phyloP scores from a whole-genome alignment of 64 coral and sea anemone species.

The Montipora foliosa region DNA sequence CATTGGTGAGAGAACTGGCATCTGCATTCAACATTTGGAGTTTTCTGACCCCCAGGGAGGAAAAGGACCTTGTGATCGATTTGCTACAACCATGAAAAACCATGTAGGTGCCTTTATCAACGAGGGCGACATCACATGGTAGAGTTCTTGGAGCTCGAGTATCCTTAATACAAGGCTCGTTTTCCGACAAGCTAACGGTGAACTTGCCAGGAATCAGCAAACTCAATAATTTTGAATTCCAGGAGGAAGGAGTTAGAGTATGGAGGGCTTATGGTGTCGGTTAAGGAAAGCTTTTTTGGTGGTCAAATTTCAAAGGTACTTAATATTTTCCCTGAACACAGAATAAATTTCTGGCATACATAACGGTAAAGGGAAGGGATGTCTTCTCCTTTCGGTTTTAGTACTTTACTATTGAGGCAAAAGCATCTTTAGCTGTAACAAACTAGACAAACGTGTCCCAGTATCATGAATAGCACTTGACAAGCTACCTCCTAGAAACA shows the following conservation, averaged over 20 bases:
- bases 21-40: constrained; percentile 36
- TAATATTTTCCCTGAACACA: background rate
- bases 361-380: no score
- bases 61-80: background rate
- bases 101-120: constrained; percentile 9
- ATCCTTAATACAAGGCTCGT: background rate
- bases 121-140: background rate
- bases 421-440: no score
- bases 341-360: background rate
- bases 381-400: background rate
- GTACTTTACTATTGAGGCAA: background rate
- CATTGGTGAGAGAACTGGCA: constrained; percentile 42
- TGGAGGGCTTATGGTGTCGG: constrained; percentile 5
- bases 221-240: constrained; percentile 20
- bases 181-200: background rate
- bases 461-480: no score
- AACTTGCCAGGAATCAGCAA: constrained; percentile 34
- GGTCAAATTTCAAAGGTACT: constrained; percentile 41
- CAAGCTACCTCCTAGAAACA: no score
- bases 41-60: constrained; percentile 42
- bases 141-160: constrained; percentile 7
- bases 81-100: no score
- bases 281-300: background rate
- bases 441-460: no score
- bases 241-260: background rate